Evolutionary conservation across 1,140 invertebrate genomes (phyloP), one percentile per base, ranked within the genome.

Genomic region (Drosophila gunungcola): DNA sequence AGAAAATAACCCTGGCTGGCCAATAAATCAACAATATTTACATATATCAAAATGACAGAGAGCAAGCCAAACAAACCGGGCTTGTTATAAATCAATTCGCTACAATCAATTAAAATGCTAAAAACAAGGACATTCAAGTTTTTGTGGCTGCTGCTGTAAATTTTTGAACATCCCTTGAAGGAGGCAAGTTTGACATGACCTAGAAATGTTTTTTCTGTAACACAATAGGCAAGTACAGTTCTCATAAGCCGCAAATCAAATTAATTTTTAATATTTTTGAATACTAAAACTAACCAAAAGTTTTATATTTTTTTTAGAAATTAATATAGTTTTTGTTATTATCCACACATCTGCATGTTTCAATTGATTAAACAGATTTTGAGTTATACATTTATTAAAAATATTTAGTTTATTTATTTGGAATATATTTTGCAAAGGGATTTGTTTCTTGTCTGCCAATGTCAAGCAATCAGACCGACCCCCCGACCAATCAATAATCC

Each of bases 21-120:
- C 70, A 65, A 75, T 75, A 75, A 75, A 75, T 75, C 70, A 75
- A 52, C 58, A 36, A 39, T 64, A 46, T 57, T 68, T 56, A 51
- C 27, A 43, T 49, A 64, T 52, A 72, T 38, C 13, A 12, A 27
- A 46, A 58, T 45, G 27, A 36, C 11, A 9, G 16, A 41, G 25
- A n/a, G 3, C 3, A 9, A 16, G 41, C 2, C 21, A 42, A 43
- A 41, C 32, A 12, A 16, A n/a, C 4, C 16, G 41, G 21, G 3
- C 39, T 39, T 51, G 45, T 52, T 41, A 52, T 56, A 74, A 64
- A 74, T 74, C 60, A 52, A 63, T 13, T 52, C 34, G 39, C 34
- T 34, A 56, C 52, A 64, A 74, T 64, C 39, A 73, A 75, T 74
- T 74, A 42, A 52, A 41, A 74, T 42, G 9, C 52, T 34, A 36